These are phyloP conservation scores for Coryphaenoides rupestris DNA, from an alignment of 2,113 vertebrate species.

Conservation along the genomic window DNA sequence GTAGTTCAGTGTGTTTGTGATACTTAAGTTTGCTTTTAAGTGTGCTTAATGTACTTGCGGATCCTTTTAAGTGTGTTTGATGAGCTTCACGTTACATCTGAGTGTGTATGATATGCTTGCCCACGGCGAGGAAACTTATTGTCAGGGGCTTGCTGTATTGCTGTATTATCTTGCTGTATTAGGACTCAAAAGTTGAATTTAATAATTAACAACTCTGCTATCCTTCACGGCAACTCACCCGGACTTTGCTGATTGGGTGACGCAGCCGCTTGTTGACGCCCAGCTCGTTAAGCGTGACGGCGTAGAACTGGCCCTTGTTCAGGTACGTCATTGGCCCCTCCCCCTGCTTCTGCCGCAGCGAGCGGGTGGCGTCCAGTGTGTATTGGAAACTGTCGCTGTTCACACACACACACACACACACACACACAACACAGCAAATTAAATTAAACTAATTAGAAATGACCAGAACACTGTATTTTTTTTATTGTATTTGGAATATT, in stretches of 20 bases:
- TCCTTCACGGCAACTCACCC: conserved; percentile 73
- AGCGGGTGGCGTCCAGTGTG: conserved; percentile 89
- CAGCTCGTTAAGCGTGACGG: conserved; percentile 90
- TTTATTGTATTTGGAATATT: no score
- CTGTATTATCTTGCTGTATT: neutral
- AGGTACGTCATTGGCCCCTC: conserved; percentile 97
- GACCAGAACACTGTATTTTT: neutral
- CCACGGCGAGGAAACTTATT: neutral
- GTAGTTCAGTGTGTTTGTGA: no score
- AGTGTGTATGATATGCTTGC: no score
- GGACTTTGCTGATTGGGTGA: conserved; percentile 97
- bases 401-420: neutral
- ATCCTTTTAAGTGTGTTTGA: no score
- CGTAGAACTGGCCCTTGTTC: conserved; percentile 98
- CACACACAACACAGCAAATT: no score
- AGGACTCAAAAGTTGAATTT: neutral
- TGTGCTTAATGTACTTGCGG: no score
- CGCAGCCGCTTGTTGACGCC: conserved; percentile 92
- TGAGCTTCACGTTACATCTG: no score
- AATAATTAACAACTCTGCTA: no score
- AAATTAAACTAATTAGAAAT: neutral
- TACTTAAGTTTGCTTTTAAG: no score
- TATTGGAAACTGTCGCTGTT: conserved; percentile 89
- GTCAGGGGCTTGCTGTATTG: no score
- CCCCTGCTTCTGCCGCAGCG: conserved; percentile 91